These are phyloP conservation scores for Psittacula derbiana DNA, from an alignment of 2,797 vertebrate species.

Conservation along the genomic window DNA sequence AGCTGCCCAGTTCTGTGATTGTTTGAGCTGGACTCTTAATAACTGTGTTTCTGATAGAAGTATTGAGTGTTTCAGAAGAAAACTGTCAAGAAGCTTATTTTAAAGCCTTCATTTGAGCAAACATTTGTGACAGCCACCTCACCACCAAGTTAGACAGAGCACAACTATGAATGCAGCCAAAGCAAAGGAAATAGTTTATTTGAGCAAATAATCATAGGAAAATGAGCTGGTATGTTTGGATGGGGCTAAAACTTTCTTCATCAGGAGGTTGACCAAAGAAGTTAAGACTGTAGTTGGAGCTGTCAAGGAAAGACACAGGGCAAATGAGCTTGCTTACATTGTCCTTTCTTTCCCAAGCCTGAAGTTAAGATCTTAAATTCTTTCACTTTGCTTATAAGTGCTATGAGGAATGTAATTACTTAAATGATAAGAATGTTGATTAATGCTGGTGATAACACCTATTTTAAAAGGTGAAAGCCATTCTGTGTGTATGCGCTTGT, in stretches of 20 bases:
- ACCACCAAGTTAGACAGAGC: background rate
- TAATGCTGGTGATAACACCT: background rate
- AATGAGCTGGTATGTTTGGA: background rate
- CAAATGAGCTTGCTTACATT: background rate
- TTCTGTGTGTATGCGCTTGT: background rate
- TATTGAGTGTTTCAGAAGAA: background rate
- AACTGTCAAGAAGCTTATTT: background rate
- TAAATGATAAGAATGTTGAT: background rate
- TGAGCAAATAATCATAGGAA: background rate
- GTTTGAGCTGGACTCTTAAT: background rate
- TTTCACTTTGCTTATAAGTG: background rate
- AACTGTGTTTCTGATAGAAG: background rate
- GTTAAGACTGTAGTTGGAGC: background rate
- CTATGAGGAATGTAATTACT: background rate
- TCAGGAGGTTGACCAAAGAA: fast-evolving
- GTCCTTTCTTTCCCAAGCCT: background rate
- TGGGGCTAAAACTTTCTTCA: background rate
- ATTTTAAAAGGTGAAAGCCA: background rate
- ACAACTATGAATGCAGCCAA: background rate
- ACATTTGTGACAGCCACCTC: background rate
- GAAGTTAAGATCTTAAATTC: background rate
- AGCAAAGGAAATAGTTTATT: background rate
- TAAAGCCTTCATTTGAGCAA: background rate
- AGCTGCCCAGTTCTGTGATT: background rate
- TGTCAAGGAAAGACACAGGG: background rate